Evolutionary conservation across 2,888 invertebrate species (phyloP), one percentile per base, ranked within the genome.

Genomic region (Xylota sylvarum): DNA sequence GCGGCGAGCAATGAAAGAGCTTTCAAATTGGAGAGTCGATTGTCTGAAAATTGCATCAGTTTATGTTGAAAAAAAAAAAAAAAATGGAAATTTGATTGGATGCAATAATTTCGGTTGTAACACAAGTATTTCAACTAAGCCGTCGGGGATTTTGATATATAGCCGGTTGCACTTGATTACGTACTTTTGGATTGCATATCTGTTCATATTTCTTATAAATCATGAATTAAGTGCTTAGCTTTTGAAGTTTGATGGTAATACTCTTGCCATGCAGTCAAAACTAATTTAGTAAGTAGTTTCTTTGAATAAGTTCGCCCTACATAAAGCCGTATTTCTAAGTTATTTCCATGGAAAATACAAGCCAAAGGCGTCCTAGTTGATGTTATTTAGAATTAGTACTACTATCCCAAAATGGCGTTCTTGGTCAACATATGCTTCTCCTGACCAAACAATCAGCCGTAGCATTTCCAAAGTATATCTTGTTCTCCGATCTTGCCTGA

Each of bases 61-160:
- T 27, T 10, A 48, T 70, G 56, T 58, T 46, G 58, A 70, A 70
- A 23, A 23, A 23, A 23, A 23, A 23, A 23, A 23, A 23, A 23
- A 23, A 70, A n/a, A 30, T 69, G 37, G 27, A 40, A 55, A 37
- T 40, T 5, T 43, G 27, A 43, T 60, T 40, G 60, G 27, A 62
- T 62, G 62, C 62, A 62, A 62, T 4, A 43, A 27, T 43, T 69
- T 55, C 6, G 17, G 37, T 40, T 27, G 55, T 27, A 69, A 69
- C 30, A 69, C 43, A 27, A 10, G 69, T 69, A 69, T 69, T 69
- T 55, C 65, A 35, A 23, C 35, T 65, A 50, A 19, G n/a, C 1
- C 5, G 17, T 55, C 19, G 43, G 40, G 27, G 17, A 35, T 37
- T 58, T 52, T 52, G 27, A 52, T 14, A 58, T n/a, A 5, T 35